phyloP scores from a whole-genome alignment of 2,113 vertebrate genomes.

The Pimephales promelas region DNA sequence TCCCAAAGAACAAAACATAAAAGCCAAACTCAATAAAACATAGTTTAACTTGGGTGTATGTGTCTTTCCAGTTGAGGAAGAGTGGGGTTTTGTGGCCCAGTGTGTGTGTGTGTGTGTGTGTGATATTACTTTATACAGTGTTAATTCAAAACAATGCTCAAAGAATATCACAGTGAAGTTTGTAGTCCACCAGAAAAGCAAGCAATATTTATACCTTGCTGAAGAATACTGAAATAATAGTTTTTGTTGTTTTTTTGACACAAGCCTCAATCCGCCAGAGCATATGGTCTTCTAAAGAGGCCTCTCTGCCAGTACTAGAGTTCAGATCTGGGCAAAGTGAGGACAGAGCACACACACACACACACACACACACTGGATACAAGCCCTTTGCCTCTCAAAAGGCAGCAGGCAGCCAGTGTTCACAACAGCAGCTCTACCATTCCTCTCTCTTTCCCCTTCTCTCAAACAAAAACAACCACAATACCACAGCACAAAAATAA shows the following conservation, averaged over 20 bases:
- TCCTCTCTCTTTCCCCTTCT: background rate
- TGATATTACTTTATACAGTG: background rate
- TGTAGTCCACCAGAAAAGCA: background rate
- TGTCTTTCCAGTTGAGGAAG: background rate
- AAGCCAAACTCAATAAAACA: background rate
- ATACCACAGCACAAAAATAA: constrained; percentile 1
- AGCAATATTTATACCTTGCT: background rate
- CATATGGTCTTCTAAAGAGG: constrained; percentile 43
- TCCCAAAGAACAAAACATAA: background rate
- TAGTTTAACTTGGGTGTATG: background rate
- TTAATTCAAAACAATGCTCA: constrained; percentile 7
- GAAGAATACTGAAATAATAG: background rate
- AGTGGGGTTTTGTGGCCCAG: background rate
- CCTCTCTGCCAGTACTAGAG: constrained; percentile 20
- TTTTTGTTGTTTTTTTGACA: background rate
- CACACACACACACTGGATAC: constrained; percentile 7
- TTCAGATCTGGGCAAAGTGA: constrained; percentile 36
- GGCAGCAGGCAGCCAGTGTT: constrained; percentile 36
- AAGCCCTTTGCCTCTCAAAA: constrained; percentile 23
- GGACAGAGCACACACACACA: constrained; percentile 5
- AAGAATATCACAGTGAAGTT: background rate
- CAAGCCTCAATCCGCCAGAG: background rate
- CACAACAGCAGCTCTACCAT: constrained; percentile 29
- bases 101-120: background rate
- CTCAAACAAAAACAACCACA: constrained; percentile 16